Base-by-base conservation (phyloP, 2,888 invertebrate species). In the Thymelicus acteon region DNA sequence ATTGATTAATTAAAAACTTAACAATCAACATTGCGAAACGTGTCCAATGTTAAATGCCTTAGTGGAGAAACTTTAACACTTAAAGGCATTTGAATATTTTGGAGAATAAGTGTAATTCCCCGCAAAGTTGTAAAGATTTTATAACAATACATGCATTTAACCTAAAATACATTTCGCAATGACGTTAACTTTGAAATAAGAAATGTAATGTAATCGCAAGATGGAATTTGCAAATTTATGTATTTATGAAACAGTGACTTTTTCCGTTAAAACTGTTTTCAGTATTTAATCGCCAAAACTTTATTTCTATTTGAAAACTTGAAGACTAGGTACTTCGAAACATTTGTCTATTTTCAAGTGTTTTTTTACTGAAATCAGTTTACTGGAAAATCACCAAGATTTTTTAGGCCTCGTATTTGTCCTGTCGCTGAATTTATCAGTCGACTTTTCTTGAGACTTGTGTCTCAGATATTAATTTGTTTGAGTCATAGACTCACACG, bases 201-300 rank as follows among this genome's bases (percentile, higher is more conserved):
- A 89, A 92, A 93, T 92, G 92, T 93, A 92, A 93, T 93, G 93
- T 92, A 92, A 92, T 87, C 89, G 89, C 89, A 79, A 76, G 83
- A 75, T 88, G 78, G 73, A 71, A 62, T 75, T 75, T 78, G 85
- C 88, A 85, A 75, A 67, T 67, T 71, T 48, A 44, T 58, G 40
- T 13, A 24, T 63, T 57, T 58, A 63, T 44, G 19, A 31, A 57
- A 47, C 0, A 58, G 63, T 52, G 49, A 44, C 7, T 58, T 49
- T 57, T 57, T 13, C 31, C 31, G 12, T 0, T 13, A 7, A 44
- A 57, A 37, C 57, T 57, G 57, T 6, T 57, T 57, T 57, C 57
- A 37, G 57, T 57, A 13, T 57, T 13, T 1, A 37, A 57, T 57
- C 37, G 37, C 13, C 31, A 37, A 57, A 52, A 44, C 10, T 44